Conservation (phyloP, 2,113 vertebrate species). For the Triplophysa siluroides region DNA sequence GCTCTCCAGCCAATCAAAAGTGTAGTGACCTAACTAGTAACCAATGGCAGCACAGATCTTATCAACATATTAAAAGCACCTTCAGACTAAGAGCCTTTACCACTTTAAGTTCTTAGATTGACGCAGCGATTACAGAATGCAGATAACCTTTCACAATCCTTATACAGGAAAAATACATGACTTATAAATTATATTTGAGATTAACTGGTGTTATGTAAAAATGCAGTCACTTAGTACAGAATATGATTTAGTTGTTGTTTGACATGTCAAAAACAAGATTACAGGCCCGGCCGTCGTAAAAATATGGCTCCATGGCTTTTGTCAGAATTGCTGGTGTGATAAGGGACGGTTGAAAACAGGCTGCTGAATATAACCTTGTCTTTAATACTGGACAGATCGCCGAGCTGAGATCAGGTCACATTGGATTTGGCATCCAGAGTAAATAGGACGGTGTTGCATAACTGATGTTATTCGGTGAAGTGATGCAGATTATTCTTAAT, state of each 20-base stretch:
- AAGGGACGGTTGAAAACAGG: slow-evolving; percentile 42
- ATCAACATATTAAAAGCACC: not conserved
- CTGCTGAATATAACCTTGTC: slow-evolving; percentile 23
- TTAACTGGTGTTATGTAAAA: no score
- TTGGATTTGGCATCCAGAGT: slow-evolving; percentile 44
- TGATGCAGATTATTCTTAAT: slow-evolving; percentile 20
- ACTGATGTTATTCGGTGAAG: slow-evolving; percentile 51
- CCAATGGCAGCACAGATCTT: not conserved
- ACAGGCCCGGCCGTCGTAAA: not conserved
- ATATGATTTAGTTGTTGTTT: no score
- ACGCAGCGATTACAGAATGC: no score
- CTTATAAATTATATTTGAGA: no score
- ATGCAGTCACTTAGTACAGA: no score
- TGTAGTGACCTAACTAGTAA: not conserved
- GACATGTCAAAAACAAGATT: not conserved
- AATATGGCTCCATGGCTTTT: not conserved
- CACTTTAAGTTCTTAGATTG: not conserved
- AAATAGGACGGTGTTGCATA: slow-evolving; percentile 62
- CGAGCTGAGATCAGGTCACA: slow-evolving; percentile 57
- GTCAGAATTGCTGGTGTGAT: slow-evolving; percentile 52
- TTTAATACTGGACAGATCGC: slow-evolving; percentile 19
- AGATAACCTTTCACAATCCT: no score
- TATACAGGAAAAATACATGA: no score
- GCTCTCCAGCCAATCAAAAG: not conserved
- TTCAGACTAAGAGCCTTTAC: not conserved